Evolutionary conservation across 2,113 vertebrate species (phyloP).

Genomic region (Nesogale talazaci): DNA sequence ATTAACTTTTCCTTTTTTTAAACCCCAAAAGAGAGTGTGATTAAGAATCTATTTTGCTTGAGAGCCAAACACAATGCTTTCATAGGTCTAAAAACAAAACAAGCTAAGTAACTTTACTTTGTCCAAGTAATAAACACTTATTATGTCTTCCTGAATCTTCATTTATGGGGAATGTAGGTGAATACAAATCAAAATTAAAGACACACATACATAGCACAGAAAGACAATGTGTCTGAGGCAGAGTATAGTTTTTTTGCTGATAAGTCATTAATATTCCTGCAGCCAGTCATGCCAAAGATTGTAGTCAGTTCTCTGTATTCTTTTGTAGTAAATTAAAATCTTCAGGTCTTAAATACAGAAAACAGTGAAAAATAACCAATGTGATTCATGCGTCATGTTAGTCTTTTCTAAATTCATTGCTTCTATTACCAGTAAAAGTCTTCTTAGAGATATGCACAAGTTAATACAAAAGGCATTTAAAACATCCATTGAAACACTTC

Average conservation of each 20-base stretch:
- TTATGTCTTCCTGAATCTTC: constrained; percentile 22
- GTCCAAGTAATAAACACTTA: not conserved
- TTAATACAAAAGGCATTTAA: not conserved
- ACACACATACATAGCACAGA: not conserved
- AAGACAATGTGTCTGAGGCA: not conserved
- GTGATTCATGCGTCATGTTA: not conserved
- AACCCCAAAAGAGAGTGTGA: not conserved
- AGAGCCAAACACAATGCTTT: not conserved
- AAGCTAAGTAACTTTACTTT: not conserved
- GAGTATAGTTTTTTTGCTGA: not conserved
- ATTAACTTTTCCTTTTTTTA: not conserved
- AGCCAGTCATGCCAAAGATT: not conserved
- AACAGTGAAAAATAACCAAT: not conserved
- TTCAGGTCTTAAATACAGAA: constrained; percentile 19
- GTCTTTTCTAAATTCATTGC: constrained; percentile 36
- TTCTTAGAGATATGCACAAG: not conserved
- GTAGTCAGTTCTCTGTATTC: not conserved
- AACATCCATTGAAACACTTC: not conserved
- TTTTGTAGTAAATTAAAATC: not conserved
- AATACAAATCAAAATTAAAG: not conserved
- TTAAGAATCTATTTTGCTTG: not conserved
- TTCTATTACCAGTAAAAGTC: constrained; percentile 7
- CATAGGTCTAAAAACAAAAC: not conserved
- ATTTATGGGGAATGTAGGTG: not conserved
- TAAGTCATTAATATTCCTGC: not conserved